Base-by-base conservation (phyloP, 2,888 invertebrate genomes). In the Suillia variegata region DNA sequence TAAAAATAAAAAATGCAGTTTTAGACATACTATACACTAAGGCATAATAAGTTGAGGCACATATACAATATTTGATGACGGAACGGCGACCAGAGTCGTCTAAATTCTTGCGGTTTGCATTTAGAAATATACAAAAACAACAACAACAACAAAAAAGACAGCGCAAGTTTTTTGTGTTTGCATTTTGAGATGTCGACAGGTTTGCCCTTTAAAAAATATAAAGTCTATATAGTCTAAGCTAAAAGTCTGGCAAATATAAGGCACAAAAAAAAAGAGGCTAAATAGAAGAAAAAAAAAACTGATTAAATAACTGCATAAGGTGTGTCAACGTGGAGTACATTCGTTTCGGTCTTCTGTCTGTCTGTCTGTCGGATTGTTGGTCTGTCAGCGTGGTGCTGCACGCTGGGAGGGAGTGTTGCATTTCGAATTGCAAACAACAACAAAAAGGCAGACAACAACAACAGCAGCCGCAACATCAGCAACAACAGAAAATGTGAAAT, bases 231-330 rank as follows among this genome's bases (percentile, higher is more conserved):
- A n/a, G n/a, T n/a, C n/a, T n/a, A n/a, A n/a, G n/a, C n/a, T n/a
- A n/a, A n/a, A n/a, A n/a, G n/a, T n/a, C n/a, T n/a, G n/a, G n/a
- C n/a, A n/a, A n/a, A 18, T 12, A 49, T 49, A 64, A 45, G 45
- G 61, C 21, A 58, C 56, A 56, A 48, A 58, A 47, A 34, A 24
- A 49, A 38, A 17, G 17, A 51, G 12, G 59, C 38, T 56, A 50
- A n/a, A n/a, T n/a, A n/a, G n/a, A n/a, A n/a, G n/a, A n/a, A 59
- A 66, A 54, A 55, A 64, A 63, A 60, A 67, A 60, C 64, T 67
- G 63, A 67, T 68, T 67, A 71, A 72, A 70, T 70, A 71, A 68
- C 70, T 63, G 63, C 67, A 64, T 63, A 70, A 70, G 70, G 70
- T 70, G 69, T 70, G 69, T 66, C 69, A 62, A 66, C 59, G 61